Percentiles rank a stretch among this genome's conserved stretches.
Conservation (phyloP, 2,797 vertebrate genomes). For the Centroberyx gerrardi region DNA sequence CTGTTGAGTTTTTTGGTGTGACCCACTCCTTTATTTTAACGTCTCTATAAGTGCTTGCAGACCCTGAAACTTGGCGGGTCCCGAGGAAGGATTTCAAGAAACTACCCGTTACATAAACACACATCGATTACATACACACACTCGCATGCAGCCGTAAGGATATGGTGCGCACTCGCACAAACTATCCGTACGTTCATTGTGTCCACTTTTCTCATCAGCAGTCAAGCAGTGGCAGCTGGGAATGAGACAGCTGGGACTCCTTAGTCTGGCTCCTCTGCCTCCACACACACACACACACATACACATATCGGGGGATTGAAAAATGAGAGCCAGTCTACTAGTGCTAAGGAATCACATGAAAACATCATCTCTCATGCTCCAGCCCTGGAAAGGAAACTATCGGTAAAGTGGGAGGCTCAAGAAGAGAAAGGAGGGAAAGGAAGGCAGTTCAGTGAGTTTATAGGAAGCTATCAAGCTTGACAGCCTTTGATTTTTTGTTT, state of each 20-base stretch:
- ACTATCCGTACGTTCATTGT: not conserved
- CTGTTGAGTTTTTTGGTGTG: slow-evolving; percentile 67
- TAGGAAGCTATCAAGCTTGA: slow-evolving; percentile 28
- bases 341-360: slow-evolving; percentile 50
- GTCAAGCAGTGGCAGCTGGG: slow-evolving; percentile 54
- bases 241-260: slow-evolving; percentile 65
- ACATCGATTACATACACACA: not conserved
- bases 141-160: no score
- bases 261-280: slow-evolving; percentile 47
- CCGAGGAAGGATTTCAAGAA: slow-evolving; percentile 37
- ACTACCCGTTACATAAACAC: slow-evolving; percentile 36
- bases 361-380: slow-evolving; percentile 53
- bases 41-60: slow-evolving; percentile 77
- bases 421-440: slow-evolving; percentile 30
- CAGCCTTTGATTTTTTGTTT: not conserved
- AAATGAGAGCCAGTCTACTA: slow-evolving; percentile 51
- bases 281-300: not conserved
- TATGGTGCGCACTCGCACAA: no score
- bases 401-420: slow-evolving; percentile 48
- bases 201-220: slow-evolving; percentile 47
- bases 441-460: slow-evolving; percentile 63
- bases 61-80: slow-evolving; percentile 55
- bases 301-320: slow-evolving; percentile 38
- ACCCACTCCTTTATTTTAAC: slow-evolving; percentile 71
- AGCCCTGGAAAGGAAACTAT: slow-evolving; percentile 52